phyloP scores from a whole-genome alignment of 2,113 vertebrate genomes.

The Myanophis thanlyinensis region DNA sequence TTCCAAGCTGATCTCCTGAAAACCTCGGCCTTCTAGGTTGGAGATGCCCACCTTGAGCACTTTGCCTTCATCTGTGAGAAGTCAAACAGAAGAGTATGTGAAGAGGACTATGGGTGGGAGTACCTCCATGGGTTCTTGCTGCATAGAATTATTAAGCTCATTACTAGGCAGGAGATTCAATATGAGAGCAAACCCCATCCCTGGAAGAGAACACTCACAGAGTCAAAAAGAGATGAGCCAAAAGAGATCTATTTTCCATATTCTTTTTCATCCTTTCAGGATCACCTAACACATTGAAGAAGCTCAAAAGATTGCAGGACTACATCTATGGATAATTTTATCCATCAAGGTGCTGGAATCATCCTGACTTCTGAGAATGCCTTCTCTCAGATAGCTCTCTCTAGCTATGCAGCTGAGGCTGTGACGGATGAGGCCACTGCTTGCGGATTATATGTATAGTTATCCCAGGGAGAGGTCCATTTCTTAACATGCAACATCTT shows the following conservation, averaged over 20 bases:
- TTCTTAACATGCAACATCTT: not conserved
- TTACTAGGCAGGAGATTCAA: not conserved
- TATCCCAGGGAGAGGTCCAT: not conserved
- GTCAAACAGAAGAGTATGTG: not conserved
- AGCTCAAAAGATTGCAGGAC: not conserved
- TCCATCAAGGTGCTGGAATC: not conserved
- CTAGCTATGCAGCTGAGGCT: not conserved
- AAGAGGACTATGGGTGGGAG: not conserved
- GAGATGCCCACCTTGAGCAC: slow-evolving; percentile 80
- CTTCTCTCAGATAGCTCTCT: not conserved
- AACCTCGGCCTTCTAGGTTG: slow-evolving; percentile 51
- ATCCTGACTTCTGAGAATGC: not conserved
- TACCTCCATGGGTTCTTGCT: not conserved
- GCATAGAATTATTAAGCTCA: not conserved
- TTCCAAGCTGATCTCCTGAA: slow-evolving; percentile 78
- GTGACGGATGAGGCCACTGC: not conserved
- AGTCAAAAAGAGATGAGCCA: not conserved
- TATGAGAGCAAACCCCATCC: not conserved
- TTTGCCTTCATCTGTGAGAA: slow-evolving; percentile 75
- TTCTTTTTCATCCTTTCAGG: not conserved
- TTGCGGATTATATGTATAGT: not conserved
- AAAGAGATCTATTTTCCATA: not conserved
- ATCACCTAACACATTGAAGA: not conserved
- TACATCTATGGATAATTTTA: not conserved
- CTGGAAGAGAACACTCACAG: not conserved